Base-by-base conservation (phyloP, 2,797 vertebrate species). In the Melanogrammus aeglefinus region DNA sequence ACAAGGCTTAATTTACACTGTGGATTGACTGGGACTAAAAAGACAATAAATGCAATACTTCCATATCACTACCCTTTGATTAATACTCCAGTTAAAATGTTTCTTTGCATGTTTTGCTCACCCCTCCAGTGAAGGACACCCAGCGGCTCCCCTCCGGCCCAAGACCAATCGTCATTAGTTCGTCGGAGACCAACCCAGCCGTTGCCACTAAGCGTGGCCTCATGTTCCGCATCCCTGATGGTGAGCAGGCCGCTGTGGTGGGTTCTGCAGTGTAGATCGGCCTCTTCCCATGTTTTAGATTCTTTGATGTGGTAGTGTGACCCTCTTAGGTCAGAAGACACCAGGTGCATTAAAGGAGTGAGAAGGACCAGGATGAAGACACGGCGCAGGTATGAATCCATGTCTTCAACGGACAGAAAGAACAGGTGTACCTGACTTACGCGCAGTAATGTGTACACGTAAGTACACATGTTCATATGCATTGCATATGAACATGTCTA, bases 141-240 rank as follows among this genome's bases (percentile, higher is more conserved):
- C 9, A 27, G 63, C 2, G 9, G 2, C 63, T 27, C 63, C 8
- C 63, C 63, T 10, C 24, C 9, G 24, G 24, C 8, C 63, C 63
- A 66, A 24, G 0, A 3, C 63, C n/a, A 27, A 24, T 4, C n/a
- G 21, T 0, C 1, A 66, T 0, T 10, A 12, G 0, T 27, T 66
- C 1, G n/a, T 8, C 24, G n/a, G 63, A 66, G 63, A 7, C 14
- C 63, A 27, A 27, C 9, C 63, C 63, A 66, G 63, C 63, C 63
- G 0, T 2, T 3, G 3, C 10, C 5, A 2, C 9, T 3, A n/a
- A 12, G 24, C 1, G 2, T 0, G 16, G 1, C 1, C 1, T 24
- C 6, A 6, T 63, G n/a, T 8, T 1, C 21, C 57, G 6, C 2
- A n/a, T 8, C 7, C 21, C 1, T 24, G 57, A 63, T 9, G 4